These are phyloP conservation scores for Halictus ligatus DNA, from an alignment of 2,888 invertebrate genomes.

Conservation along the genomic window DNA sequence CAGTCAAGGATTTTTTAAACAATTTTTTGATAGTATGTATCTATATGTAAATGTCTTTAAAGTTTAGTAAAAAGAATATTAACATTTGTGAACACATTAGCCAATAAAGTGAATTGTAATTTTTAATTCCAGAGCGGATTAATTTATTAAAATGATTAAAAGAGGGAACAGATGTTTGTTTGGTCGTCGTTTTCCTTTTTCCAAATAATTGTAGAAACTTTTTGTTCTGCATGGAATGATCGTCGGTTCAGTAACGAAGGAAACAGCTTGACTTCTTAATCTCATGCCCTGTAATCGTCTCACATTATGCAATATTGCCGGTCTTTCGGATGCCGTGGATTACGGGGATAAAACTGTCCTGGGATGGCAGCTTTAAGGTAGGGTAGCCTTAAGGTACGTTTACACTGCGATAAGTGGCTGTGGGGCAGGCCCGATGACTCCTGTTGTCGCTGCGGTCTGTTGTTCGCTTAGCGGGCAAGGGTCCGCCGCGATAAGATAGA, in stretches of 20 bases:
- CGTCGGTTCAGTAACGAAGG: slow-evolving; percentile 48
- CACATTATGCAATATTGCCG: slow-evolving; percentile 25
- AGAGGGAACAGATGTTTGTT: neutral
- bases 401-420: neutral
- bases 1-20: too few species aligned
- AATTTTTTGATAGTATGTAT: too few species aligned
- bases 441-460: slow-evolving; percentile 1
- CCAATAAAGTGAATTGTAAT: too few species aligned
- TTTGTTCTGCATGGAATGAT: neutral
- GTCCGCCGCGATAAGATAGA: neutral
- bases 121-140: too few species aligned
- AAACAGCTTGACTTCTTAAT: slow-evolving; percentile 64
- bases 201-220: neutral
- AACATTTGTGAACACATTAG: too few species aligned
- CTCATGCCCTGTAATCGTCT: slow-evolving; percentile 52
- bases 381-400: slow-evolving; percentile 1
- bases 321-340: slow-evolving; percentile 17
- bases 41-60: too few species aligned
- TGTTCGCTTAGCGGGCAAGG: neutral
- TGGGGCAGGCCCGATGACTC: neutral
- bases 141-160: too few species aligned
- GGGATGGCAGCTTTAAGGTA: neutral
- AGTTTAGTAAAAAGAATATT: too few species aligned
- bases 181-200: neutral
- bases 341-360: slow-evolving; percentile 32